These are phyloP conservation scores for Chiloscyllium plagiosum DNA, from an alignment of 2,113 vertebrate species.

Conservation along the genomic window DNA sequence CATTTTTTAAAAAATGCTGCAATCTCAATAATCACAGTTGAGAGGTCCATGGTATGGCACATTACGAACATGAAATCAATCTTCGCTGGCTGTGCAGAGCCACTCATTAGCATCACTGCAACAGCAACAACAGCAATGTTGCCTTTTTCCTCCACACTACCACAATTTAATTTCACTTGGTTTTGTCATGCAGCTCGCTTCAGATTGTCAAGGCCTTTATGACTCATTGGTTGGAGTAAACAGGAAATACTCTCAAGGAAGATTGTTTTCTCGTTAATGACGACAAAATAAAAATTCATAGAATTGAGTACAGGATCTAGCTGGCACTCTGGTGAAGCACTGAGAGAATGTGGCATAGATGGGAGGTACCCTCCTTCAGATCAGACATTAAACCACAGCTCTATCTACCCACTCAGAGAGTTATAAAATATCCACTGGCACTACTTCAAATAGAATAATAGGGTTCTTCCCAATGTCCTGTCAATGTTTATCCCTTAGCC, in stretches of 20 bases:
- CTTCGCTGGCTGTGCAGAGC: too few species aligned
- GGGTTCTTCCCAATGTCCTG: not conserved
- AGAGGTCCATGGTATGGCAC: too few species aligned
- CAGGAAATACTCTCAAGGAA: not conserved
- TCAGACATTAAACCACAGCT: not conserved
- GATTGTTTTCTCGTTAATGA: not conserved
- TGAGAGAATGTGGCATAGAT: not conserved
- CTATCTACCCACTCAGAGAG: not conserved
- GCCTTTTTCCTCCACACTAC: not conserved
- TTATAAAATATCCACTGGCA: too few species aligned
- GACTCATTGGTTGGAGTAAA: not conserved
- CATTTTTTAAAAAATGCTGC: too few species aligned
- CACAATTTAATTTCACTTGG: not conserved
- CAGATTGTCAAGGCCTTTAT: not conserved
- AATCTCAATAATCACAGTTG: too few species aligned
- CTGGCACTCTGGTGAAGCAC: not conserved
- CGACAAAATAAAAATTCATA: not conserved
- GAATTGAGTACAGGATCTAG: not conserved
- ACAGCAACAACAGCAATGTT: not conserved
- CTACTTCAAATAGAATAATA: too few species aligned
- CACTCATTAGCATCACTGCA: too few species aligned
- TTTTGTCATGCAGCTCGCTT: not conserved
- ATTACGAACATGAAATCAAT: too few species aligned
- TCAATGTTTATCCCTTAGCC: too few species aligned
- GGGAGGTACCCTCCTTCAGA: not conserved